These are phyloP conservation scores for Eumaeus atala DNA, from an alignment of 1,140 invertebrate genomes.

Conservation along the genomic window DNA sequence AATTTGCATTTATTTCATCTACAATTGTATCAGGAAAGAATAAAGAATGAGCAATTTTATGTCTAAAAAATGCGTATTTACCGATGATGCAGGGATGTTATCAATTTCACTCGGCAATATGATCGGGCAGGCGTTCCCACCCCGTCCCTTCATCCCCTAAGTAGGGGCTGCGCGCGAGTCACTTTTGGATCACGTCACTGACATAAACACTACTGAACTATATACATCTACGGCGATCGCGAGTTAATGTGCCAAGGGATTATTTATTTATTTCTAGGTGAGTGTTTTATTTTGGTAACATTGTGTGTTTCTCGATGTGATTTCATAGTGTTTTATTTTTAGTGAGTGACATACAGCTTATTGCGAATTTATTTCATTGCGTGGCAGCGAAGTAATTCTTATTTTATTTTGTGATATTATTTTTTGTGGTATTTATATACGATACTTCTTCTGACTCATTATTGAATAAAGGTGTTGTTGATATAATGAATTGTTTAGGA, in stretches of 20 bases:
- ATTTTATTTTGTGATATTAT: no score
- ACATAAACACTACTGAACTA: conserved; percentile 30
- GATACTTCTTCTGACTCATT: no score
- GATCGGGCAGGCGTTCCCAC: conserved; percentile 32
- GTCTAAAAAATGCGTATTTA: no score
- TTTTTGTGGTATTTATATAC: no score
- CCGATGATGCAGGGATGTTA: conserved; percentile 17
- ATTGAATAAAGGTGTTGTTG: no score
- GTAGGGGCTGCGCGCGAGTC: conserved; percentile 44
- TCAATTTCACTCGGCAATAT: conserved; percentile 26
- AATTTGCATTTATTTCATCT: no score
- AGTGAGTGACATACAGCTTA: no score
- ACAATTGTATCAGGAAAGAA: no score
- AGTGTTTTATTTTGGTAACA: conserved; percentile 13
- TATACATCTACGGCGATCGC: not conserved
- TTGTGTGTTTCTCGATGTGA: no score
- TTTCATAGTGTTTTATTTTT: no score
- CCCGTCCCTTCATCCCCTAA: conserved; percentile 30
- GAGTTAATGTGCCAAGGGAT: conserved; percentile 19
- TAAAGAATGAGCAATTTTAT: no score
- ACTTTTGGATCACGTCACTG: conserved; percentile 37
- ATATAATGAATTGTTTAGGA: no score
- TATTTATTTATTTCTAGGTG: conserved; percentile 16
- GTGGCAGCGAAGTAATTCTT: not conserved
- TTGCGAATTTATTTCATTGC: not conserved